Base-by-base conservation (phyloP, 2,797 vertebrate species). In the Synaphobranchus kaupii region DNA sequence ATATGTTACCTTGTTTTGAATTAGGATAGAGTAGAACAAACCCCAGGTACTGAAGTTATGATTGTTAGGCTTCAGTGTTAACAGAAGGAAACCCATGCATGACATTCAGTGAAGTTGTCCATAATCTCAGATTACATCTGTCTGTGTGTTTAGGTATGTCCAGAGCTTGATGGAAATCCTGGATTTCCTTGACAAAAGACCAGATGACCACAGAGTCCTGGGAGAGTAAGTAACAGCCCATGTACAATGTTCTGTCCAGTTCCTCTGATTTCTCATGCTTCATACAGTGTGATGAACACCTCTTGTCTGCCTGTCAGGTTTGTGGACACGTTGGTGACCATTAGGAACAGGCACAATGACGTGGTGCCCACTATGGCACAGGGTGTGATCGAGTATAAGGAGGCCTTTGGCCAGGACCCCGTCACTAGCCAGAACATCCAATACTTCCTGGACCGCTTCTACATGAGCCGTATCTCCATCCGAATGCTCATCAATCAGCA, bases 401-500 rank as follows among this genome's bases (percentile, higher is more conserved):
- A 98, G 78, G 87, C 95, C 0, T 99, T 98, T 0, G 94, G 96
- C 2, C 97, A 98, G 20, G 98, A 99, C 88, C 95, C 94, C 0
- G 94, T 97, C 48, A 97, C 98, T 92, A 98, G 97, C 94, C 98
- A 98, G 93, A 99, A 99, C 94, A 98, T 99, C 90, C 97, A 99
- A 93, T 99, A 99, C 92, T 99, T 99, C 93, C 94, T 99, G 85
- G 98, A 99, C 89, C 97, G 98, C 68, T 98, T 99, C 96, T 99
- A 99, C 96, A 95, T 97, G 95, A 99, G 98, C 94, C 97, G 98
- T 87, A 99, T 99, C 92, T 99, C 98, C 83, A 99, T 99, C 91
- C 97, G 98, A 44, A 99, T 99, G 98, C 97, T 99, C 83, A 96
- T 99, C 94, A 99, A 99, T 96, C 98, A 99, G 93, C 98, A 99